Conservation (phyloP, 2,797 vertebrate species). For the Scyliorhinus canicula region DNA sequence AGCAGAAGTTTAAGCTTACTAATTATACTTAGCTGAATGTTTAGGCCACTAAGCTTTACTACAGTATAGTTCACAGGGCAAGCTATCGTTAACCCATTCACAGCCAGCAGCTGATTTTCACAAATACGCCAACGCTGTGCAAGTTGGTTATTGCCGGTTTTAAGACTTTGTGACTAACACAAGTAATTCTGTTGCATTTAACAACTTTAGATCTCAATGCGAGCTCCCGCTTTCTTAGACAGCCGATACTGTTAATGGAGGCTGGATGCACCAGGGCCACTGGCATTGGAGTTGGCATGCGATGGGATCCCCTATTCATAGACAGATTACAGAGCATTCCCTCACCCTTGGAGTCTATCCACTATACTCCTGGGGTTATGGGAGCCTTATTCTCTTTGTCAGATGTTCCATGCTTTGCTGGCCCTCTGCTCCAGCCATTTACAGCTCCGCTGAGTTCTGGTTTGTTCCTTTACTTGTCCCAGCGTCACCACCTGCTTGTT, state of each 20-base stretch:
- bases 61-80: neutral
- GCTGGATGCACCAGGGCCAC: neutral
- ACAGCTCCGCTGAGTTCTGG: neutral
- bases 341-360: neutral
- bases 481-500: neutral
- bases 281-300: neutral
- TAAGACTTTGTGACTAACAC: no score
- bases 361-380: no score
- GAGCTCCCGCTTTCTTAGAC: neutral
- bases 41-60: neutral
- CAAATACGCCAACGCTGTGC: neutral
- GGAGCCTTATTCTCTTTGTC: neutral
- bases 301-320: neutral
- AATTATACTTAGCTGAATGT: constrained; percentile 16
- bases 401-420: neutral
- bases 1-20: neutral
- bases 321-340: neutral
- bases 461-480: neutral
- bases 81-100: constrained; percentile 13
- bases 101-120: neutral
- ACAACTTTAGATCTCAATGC: neutral
- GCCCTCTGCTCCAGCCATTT: neutral
- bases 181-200: neutral
- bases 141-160: neutral
- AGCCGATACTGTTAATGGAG: neutral